Percentiles rank a stretch among this genome's conserved stretches.
Evolutionary conservation across 1,140 invertebrate genomes (phyloP).

Genomic region (Cepaea nemoralis): DNA sequence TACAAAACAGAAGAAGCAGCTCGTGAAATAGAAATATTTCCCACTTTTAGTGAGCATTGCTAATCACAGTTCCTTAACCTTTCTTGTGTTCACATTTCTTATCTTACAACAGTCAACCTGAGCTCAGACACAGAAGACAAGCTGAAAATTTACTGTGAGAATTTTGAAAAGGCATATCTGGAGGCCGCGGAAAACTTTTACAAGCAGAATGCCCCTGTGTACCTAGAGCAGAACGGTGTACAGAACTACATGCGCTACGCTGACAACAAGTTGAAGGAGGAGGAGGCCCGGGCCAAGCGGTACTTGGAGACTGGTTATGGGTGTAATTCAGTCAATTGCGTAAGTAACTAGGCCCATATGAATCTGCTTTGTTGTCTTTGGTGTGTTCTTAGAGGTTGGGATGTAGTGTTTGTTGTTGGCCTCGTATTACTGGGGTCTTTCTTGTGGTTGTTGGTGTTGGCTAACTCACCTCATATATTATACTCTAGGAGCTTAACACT

Average conservation of each 20-base stretch:
- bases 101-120: slow-evolving; percentile 87
- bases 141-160: slow-evolving; percentile 94
- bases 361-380: no score
- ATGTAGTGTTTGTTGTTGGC: no score
- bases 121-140: slow-evolving; percentile 93
- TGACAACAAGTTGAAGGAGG: slow-evolving; percentile 93
- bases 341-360: slow-evolving; percentile 67
- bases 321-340: slow-evolving; percentile 77
- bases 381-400: no score
- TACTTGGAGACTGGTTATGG: slow-evolving; percentile 94
- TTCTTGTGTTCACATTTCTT: slow-evolving; percentile 33
- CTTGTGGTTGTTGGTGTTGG: no score
- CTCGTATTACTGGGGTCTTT: no score
- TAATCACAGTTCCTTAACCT: not conserved
- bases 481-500: no score
- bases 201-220: slow-evolving; percentile 89
- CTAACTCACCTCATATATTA: no score
- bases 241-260: slow-evolving; percentile 98
- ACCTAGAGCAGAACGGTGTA: slow-evolving; percentile 91
- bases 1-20: no score
- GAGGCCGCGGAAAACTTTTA: slow-evolving; percentile 95
- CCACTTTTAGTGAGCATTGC: no score
- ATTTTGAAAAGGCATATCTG: slow-evolving; percentile 96
- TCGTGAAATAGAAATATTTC: no score
- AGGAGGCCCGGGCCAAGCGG: slow-evolving; percentile 90